Evolutionary conservation across 2,113 vertebrate genomes (phyloP), one percentile per base, ranked within the genome.

Genomic region (Heterocephalus glaber): DNA sequence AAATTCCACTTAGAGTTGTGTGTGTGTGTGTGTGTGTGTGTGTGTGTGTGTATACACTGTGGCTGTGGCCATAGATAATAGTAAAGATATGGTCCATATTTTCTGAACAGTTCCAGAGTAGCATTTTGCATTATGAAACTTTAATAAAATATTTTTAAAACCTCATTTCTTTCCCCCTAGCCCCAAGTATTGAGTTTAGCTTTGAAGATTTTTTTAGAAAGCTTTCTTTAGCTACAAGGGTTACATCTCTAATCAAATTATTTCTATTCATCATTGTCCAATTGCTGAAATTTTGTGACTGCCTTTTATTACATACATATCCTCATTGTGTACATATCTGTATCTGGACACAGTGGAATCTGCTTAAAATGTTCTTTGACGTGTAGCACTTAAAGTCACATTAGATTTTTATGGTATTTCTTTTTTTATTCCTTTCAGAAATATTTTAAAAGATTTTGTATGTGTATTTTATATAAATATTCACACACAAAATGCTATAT

Each of bases 71-170:
- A 66, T 70, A 97, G 97, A 97, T 97, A 98, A 98, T 94, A 85
- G 72, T 95, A 95, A 97, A 94, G 92, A 95, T 95, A 92, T 80
- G 92, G 86, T 77, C 83, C 84, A 80, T 88, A 80, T 95, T 92
- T 97, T 95, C 58, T 94, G 91, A 97, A 87, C 80, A 92, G 81
- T 92, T 97, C 56, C 47, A 95, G 33, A 87, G 47, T 74, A 94
- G 19, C 77, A 85, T 98, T 98, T 83, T 85, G 41, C 95, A 97
- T 94, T 96, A 91, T 0, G 1, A 97, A 97, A 96, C 91, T 98
- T 98, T 90, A 96, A 97, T 96, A 95, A 98, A 98, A 97, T 94
- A 96, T 96, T 95, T 96, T 66, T 47, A 90, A 94, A 93, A 95
- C 66, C 3, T 89, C 70, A 96, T 95, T 97, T 97, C 60, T 95